phyloP scores from a whole-genome alignment of 2,113 vertebrate species.

The Indicator indicator region DNA sequence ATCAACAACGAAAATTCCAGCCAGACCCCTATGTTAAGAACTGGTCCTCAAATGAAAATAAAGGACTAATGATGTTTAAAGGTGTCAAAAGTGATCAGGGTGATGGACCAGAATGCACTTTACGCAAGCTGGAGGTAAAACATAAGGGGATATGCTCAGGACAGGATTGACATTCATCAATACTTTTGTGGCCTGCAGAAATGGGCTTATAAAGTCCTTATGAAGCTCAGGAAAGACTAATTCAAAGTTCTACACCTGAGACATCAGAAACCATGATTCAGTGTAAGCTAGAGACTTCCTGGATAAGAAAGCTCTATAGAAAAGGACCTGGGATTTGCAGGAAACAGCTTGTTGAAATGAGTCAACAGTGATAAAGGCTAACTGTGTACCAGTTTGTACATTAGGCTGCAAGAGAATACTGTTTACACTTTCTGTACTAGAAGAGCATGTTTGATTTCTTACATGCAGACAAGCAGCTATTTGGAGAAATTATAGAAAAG shows the following conservation, averaged over 20 bases:
- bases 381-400: background rate
- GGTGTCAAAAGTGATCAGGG: background rate
- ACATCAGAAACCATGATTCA: background rate
- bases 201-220: background rate
- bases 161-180: background rate
- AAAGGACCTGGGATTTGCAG: background rate
- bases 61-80: background rate
- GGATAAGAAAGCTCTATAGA: background rate
- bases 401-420: background rate
- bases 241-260: background rate
- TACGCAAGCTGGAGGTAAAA: background rate
- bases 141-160: fast-evolving
- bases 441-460: background rate
- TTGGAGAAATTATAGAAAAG: background rate
- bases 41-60: background rate
- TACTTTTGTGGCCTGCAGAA: background rate
- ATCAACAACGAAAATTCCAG: background rate
- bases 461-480: background rate
- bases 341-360: background rate
- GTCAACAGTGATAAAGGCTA: background rate
- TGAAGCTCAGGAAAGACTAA: background rate
- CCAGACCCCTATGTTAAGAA: fast-evolving
- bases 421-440: background rate
- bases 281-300: background rate
- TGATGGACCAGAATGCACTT: background rate